Evolutionary conservation across 2,113 vertebrate species (phyloP).

Genomic region (Eclectus roratus): DNA sequence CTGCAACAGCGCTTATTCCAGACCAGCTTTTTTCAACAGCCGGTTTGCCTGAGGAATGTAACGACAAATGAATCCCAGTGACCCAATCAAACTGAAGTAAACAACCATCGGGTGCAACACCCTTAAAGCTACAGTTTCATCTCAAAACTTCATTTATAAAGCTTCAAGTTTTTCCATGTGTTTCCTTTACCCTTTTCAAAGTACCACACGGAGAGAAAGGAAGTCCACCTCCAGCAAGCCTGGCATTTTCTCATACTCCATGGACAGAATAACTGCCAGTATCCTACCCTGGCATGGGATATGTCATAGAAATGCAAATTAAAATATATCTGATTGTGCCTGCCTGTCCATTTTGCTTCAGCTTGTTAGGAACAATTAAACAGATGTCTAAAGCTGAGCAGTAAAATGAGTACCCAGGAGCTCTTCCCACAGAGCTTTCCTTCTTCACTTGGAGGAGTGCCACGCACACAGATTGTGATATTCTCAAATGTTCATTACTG

Average conservation of each 20-base stretch:
- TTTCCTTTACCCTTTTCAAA: neutral
- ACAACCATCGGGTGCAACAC: neutral
- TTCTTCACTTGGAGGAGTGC: slow-evolving; percentile 28
- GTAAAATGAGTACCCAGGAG: slow-evolving; percentile 21
- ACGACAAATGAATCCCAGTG: neutral
- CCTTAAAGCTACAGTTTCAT: neutral
- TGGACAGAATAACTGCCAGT: neutral
- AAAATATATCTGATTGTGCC: neutral
- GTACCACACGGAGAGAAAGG: neutral
- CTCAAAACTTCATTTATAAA: neutral
- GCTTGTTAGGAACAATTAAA: slow-evolving; percentile 44
- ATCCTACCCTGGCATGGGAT: neutral
- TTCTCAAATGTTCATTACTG: neutral
- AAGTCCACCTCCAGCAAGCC: neutral
- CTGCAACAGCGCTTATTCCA: neutral
- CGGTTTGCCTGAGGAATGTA: neutral
- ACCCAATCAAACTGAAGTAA: neutral
- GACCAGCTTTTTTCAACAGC: neutral
- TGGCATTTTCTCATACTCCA: neutral
- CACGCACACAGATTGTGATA: slow-evolving; percentile 1
- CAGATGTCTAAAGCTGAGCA: slow-evolving; percentile 40
- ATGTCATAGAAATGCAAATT: neutral
- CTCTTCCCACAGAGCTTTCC: neutral
- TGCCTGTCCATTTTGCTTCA: slow-evolving; percentile 32
- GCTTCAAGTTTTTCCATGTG: neutral